Base-by-base conservation (phyloP, 2,888 invertebrate genomes). In the Campoletis raptor region DNA sequence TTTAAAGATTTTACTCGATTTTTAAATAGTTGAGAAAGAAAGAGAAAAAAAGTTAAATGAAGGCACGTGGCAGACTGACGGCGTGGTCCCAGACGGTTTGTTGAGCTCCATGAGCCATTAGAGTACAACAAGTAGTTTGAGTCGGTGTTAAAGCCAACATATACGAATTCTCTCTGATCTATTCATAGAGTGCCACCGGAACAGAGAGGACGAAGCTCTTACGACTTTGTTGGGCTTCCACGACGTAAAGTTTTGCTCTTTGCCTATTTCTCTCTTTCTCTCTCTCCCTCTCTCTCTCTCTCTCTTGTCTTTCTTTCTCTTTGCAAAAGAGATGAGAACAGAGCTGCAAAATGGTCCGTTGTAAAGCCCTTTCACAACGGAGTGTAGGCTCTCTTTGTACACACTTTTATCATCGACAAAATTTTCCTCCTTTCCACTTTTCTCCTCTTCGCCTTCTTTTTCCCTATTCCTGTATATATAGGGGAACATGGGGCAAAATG, bases 121-220 rank as follows among this genome's bases (percentile, higher is more conserved):
- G 81, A 77, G 70, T 61, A 81, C 81, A 81, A 83, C 86, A 83
- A 86, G 86, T 86, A 86, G 83, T 83, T 81, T 64, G 73, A 69
- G 81, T 81, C 86, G 69, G 69, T 66, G 80, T 81, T 77, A 80
- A 74, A 83, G 83, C 83, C 87, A 78, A 74, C 81, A 54, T 83
- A 77, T 80, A 76, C 57, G 69, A 69, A 86, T 83, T 86, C 84
- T 81, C 90, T 92, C 89, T 88, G 91, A 91, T 93, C 92, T 93
- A 93, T 93, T 92, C 91, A 92, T 92, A 92, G 93, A 90, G 90
- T 87, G 87, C 86, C 86, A 85, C 80, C 74, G 52, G 73, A 69
- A 64, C 54, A 30, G 52, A 73, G 52, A 66, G 48, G n/a, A 82
- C 80, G 83, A 85, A 73, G 69, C 77, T 85, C 80, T 86, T 85